These are phyloP conservation scores for Prochilodus magdalenae DNA, from an alignment of 2,113 vertebrate species.

Conservation along the genomic window DNA sequence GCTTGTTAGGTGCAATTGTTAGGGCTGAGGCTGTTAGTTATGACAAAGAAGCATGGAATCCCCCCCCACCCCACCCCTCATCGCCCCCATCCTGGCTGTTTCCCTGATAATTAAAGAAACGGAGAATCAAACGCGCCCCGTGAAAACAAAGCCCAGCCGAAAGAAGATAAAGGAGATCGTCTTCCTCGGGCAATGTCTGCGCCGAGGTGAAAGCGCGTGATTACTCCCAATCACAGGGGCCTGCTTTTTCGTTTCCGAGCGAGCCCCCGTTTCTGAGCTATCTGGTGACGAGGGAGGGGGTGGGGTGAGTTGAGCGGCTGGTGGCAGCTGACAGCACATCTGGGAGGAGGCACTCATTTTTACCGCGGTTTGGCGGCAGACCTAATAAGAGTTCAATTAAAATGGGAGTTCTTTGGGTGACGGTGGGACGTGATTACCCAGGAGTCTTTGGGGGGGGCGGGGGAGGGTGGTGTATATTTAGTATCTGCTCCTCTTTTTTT, in stretches of 20 bases:
- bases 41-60: slow-evolving; percentile 50
- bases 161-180: slow-evolving; percentile 37
- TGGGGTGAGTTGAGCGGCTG: slow-evolving; percentile 8
- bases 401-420: slow-evolving; percentile 73
- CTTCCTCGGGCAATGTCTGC: slow-evolving; percentile 43
- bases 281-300: slow-evolving; percentile 16
- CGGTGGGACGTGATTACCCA: slow-evolving; percentile 78
- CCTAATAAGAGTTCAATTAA: slow-evolving; percentile 80
- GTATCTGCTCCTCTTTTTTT: slow-evolving; percentile 69
- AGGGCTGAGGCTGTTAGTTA: slow-evolving; percentile 55
- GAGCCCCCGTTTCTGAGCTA: slow-evolving; percentile 17
- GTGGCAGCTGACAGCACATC: slow-evolving; percentile 54
- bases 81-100: not conserved
- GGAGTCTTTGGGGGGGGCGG: slow-evolving; percentile 68
- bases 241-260: not conserved
- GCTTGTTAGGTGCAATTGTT: slow-evolving; percentile 57
- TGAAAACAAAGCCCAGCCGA: slow-evolving; percentile 13
- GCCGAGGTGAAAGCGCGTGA: slow-evolving; percentile 42
- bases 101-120: slow-evolving; percentile 15
- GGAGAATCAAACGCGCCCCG: slow-evolving; percentile 2
- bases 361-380: slow-evolving; percentile 66
- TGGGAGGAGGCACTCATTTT: slow-evolving; percentile 61
- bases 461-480: slow-evolving; percentile 77
- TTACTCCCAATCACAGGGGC: slow-evolving; percentile 33
- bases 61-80: too few relatives aligned